Conservation (phyloP, 1,140 invertebrate species). For the Philopotamus ludificatus region DNA sequence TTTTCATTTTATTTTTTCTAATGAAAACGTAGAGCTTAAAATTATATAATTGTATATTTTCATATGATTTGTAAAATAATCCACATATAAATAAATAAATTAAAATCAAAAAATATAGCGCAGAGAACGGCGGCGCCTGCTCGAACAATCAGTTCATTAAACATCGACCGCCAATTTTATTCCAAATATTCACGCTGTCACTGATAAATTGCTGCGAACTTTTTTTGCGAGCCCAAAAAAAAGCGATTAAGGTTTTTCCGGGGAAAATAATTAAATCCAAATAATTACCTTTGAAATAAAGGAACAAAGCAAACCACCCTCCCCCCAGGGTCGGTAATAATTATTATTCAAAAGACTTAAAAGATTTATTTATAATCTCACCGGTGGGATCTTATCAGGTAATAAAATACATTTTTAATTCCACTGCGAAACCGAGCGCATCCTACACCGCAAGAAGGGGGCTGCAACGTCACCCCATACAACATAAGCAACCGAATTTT, state of each 20-base stretch:
- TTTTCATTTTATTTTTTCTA: too few relatives aligned
- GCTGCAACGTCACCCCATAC: neutral
- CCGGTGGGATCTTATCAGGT: constrained; percentile 43
- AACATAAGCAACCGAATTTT: neutral
- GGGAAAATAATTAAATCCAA: constrained; percentile 42
- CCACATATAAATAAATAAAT: too few relatives aligned
- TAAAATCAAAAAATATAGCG: too few relatives aligned
- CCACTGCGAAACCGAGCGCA: constrained; percentile 37
- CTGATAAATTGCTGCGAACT: constrained; percentile 36
- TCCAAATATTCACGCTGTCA: constrained; percentile 10
- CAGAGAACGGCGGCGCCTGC: too few relatives aligned
- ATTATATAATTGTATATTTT: too few relatives aligned
- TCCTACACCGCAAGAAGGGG: neutral
- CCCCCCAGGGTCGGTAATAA: constrained; percentile 32
- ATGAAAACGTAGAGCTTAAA: too few relatives aligned
- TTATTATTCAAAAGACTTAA: constrained; percentile 43
- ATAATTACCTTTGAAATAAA: constrained; percentile 41
- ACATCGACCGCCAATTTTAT: neutral
- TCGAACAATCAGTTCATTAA: constrained; percentile 4
- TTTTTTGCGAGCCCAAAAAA: constrained; percentile 34
- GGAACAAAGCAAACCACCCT: constrained; percentile 31
- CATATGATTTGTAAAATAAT: too few relatives aligned
- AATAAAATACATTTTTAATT: constrained; percentile 44
- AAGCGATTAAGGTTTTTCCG: constrained; percentile 33
- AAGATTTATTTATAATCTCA: constrained; percentile 43